Evolutionary conservation across 1,140 invertebrate species (phyloP).

Genomic region (Lordiphosa stackelbergi): DNA sequence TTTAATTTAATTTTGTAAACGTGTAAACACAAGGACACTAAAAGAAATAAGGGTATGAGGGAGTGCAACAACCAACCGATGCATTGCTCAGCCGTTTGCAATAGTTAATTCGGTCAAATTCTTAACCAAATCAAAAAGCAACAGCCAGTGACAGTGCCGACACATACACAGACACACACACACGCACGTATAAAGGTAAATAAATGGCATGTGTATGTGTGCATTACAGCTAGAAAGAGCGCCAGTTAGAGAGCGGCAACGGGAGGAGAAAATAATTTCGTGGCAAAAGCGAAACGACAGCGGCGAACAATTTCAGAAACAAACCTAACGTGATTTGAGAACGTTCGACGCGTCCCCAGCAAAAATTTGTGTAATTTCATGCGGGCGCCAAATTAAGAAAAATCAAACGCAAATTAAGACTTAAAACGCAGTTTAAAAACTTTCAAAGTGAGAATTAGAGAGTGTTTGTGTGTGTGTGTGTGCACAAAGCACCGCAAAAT

Average conservation of each 20-base stretch:
- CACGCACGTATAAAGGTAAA: not conserved
- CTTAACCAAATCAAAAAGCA: conserved; percentile 17
- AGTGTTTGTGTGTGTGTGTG: conserved; percentile 10
- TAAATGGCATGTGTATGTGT: conserved; percentile 4
- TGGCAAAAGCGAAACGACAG: conserved; percentile 44
- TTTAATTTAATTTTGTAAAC: too few species aligned
- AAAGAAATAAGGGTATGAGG: too few species aligned
- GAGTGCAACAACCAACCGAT: too few species aligned
- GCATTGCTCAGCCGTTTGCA: not conserved
- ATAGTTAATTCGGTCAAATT: not conserved
- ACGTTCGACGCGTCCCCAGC: conserved; percentile 30
- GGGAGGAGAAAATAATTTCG: conserved; percentile 55
- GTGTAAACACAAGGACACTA: too few species aligned
- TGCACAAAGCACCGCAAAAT: not conserved
- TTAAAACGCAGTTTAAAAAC: conserved; percentile 48
- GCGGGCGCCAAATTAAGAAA: conserved; percentile 49
- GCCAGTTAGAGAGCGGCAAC: conserved; percentile 16
- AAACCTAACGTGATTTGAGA: conserved; percentile 60
- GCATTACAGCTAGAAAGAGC: conserved; percentile 2
- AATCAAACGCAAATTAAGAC: conserved; percentile 18
- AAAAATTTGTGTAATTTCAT: conserved; percentile 12
- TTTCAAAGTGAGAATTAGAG: conserved; percentile 8
- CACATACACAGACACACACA: not conserved
- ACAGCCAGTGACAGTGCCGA: conserved; percentile 20
- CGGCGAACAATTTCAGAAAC: conserved; percentile 49